These are phyloP conservation scores for Trididemnum nubilum DNA, from an alignment of 23 tunicate species.

Conservation along the genomic window DNA sequence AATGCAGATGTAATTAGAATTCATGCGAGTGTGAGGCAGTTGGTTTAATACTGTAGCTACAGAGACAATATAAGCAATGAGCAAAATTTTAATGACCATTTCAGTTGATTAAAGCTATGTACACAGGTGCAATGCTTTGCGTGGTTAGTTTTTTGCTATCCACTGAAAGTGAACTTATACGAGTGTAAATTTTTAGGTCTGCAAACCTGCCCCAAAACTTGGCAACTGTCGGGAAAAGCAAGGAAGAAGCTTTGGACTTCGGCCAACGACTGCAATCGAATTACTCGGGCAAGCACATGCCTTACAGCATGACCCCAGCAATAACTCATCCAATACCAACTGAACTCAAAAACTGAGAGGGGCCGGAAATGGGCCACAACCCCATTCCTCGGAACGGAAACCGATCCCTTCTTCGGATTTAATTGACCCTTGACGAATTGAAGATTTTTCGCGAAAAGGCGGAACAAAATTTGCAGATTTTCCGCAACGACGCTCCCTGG, in stretches of 20 bases:
- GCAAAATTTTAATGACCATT: no score
- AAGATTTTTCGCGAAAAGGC: background rate
- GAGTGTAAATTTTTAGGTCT: no score
- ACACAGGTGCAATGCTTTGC: no score
- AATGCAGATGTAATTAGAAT: no score
- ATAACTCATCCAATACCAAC: background rate
- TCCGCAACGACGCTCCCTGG: background rate
- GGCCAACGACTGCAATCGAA: slow-evolving; percentile 52
- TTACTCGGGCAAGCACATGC: slow-evolving; percentile 60
- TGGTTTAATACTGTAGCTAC: no score
- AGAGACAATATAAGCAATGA: no score
- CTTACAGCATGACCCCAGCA: slow-evolving; percentile 36
- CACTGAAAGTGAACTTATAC: no score
- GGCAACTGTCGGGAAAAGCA: background rate
- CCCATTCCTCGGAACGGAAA: slow-evolving; percentile 15
- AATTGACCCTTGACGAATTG: slow-evolving; percentile 19
- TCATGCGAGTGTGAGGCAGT: no score
- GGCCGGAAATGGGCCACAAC: background rate
- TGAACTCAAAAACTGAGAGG: no score
- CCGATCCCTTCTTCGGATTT: slow-evolving; percentile 16
- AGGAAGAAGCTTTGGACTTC: slow-evolving; percentile 4
- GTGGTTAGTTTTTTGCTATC: no score
- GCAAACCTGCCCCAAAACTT: background rate
- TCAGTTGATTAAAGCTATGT: no score
- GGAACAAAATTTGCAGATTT: slow-evolving; percentile 24